Conservation (phyloP, 2,113 vertebrate species). For the Notiomystis cincta region DNA sequence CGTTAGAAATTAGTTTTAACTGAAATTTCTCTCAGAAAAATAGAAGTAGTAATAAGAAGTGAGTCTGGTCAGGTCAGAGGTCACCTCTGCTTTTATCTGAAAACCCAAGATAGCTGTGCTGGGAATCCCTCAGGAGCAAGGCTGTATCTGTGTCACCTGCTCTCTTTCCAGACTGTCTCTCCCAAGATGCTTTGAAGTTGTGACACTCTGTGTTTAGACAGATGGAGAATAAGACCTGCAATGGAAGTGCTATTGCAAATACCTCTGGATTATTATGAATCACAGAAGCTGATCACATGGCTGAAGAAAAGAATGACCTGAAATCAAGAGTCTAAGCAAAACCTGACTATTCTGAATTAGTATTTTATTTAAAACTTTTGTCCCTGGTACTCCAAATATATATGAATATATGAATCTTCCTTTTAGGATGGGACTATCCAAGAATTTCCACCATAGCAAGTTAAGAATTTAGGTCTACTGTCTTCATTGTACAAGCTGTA, state of each 20-base stretch:
- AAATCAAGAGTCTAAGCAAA: neutral
- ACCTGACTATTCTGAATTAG: neutral
- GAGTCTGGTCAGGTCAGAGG: neutral
- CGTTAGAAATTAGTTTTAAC: neutral
- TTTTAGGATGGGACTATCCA: neutral
- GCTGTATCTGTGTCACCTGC: neutral
- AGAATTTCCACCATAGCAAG: neutral
- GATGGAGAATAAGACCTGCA: neutral
- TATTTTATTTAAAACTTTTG: neutral
- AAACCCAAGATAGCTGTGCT: neutral
- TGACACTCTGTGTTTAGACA: neutral
- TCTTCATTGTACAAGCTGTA: neutral
- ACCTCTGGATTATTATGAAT: neutral
- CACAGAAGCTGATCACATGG: neutral
- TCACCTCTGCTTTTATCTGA: neutral
- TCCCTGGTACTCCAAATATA: neutral
- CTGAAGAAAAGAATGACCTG: neutral
- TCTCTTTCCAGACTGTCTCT: neutral
- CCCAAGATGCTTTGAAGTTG: neutral
- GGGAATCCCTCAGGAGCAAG: neutral
- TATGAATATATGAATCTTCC: neutral
- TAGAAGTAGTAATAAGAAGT: neutral
- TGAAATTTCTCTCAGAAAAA: neutral
- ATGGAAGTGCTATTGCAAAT: neutral
- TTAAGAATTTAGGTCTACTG: neutral